These are phyloP conservation scores for Synanthedon tipuliformis DNA, from an alignment of 2,888 invertebrate genomes.

Conservation along the genomic window DNA sequence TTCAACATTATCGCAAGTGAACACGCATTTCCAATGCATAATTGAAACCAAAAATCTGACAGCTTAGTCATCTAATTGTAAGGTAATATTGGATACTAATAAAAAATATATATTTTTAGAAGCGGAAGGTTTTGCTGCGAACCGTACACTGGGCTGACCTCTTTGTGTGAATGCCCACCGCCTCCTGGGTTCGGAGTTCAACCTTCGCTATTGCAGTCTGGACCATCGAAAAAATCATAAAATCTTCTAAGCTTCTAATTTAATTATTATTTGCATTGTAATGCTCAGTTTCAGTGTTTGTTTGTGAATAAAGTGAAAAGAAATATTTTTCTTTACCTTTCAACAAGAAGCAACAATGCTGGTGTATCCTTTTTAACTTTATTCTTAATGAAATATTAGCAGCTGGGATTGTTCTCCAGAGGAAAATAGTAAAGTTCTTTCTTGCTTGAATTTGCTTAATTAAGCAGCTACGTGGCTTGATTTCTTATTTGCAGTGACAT, in stretches of 20 bases:
- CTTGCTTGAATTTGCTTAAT: conserved; percentile 18
- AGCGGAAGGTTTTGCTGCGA: conserved; percentile 41
- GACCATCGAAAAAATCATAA: neutral
- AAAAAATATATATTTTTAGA: conserved; percentile 17
- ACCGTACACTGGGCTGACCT: conserved; percentile 31
- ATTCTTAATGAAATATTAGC: neutral
- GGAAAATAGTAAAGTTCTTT: conserved; percentile 16
- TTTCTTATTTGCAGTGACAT: conserved; percentile 8
- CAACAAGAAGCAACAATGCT: neutral
- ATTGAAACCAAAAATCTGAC: neutral
- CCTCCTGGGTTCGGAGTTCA: conserved; percentile 38
- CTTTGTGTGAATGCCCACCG: conserved; percentile 24
- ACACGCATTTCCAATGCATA: neutral
- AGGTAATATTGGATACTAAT: neutral
- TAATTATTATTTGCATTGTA: neutral
- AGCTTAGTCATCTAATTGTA: neutral
- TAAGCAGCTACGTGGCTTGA: conserved; percentile 16
- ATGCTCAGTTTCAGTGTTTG: neutral
- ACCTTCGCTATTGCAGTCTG: conserved; percentile 8
- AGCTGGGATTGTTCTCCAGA: conserved; percentile 12
- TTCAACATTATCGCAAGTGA: no score
- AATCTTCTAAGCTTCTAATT: neutral
- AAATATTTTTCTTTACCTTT: neutral
- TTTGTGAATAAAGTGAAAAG: neutral
- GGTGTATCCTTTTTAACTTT: neutral